These are phyloP conservation scores for Lagocephalus sceleratus DNA, from an alignment of 2,797 vertebrate genomes.

Conservation along the genomic window DNA sequence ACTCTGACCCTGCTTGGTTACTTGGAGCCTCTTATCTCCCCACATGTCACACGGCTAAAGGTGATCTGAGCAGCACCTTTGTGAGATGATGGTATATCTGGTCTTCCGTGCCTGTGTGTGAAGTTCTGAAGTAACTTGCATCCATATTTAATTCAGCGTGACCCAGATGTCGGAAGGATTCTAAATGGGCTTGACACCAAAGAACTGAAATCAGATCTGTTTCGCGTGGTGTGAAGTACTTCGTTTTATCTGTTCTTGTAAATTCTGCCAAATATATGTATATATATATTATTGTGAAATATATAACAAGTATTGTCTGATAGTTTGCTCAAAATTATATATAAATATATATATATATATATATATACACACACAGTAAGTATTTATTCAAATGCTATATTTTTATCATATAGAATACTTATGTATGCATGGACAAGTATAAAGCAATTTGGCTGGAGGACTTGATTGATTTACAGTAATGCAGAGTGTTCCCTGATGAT, in stretches of 20 bases:
- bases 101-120: slow-evolving; percentile 58
- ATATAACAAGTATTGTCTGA: slow-evolving; percentile 71
- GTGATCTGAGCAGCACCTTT: slow-evolving; percentile 27
- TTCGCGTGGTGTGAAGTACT: slow-evolving; percentile 46
- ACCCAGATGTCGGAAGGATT: slow-evolving; percentile 51
- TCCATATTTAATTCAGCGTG: slow-evolving; percentile 57
- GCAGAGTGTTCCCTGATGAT: slow-evolving; percentile 47
- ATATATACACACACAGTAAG: slow-evolving; percentile 30
- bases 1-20: slow-evolving; percentile 7
- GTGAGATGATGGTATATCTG: slow-evolving; percentile 35
- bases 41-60: slow-evolving; percentile 12
- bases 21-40: slow-evolving; percentile 15
- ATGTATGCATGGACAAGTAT: slow-evolving; percentile 76
- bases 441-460: slow-evolving; percentile 47
- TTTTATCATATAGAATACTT: slow-evolving; percentile 74
- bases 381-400: slow-evolving; percentile 84
- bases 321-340: slow-evolving; percentile 61
- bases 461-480: slow-evolving; percentile 33
- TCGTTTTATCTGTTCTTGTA: slow-evolving; percentile 56
- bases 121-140: slow-evolving; percentile 30
- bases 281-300: slow-evolving; percentile 71
- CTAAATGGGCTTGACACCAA: slow-evolving; percentile 49
- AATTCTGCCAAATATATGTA: slow-evolving; percentile 68
- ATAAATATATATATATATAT: slow-evolving; percentile 56
- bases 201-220: slow-evolving; percentile 52